Base-by-base conservation (phyloP, 2,797 vertebrate species). In the Enoplosus armatus region DNA sequence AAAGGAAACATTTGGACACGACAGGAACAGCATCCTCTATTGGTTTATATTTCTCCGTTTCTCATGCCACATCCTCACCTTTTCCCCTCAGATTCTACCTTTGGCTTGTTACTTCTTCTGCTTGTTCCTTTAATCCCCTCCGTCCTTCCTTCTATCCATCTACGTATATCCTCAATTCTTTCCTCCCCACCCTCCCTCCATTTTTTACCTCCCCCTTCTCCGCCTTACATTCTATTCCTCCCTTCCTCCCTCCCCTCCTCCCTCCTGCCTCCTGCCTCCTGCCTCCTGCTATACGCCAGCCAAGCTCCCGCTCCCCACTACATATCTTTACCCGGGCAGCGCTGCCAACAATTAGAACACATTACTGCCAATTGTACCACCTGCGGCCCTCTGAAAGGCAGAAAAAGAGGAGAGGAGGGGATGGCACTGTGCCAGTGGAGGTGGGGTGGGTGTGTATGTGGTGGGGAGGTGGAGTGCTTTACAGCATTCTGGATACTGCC, bases 361-460 rank as follows among this genome's bases (percentile, higher is more conserved):
- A 94, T 95, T 95, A 95, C 93, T 94, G 94, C 94, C 95, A 95
- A 94, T 94, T 93, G 93, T 87, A 92, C 93, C 94, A 95, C 95
- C 95, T 95, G 94, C 92, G 79, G 90, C 92, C 91, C 88, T 82
- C 92, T 89, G 90, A 92, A 93, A 93, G 79, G 86, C 89, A 91
- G 83, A 82, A 87, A 92, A 85, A 90, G 86, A 90, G 87, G 75
- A 87, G 77, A 77, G 74, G 80, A 87, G 84, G 85, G 61, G 66
- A 68, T 35, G 83, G 87, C 82, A 82, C 62, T 1, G 71, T 93
- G 93, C 92, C 91, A 94, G 45, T 80, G 61, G 76, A 89, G 85
- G 83, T 84, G 89, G 83, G 68, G 83, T 70, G 84, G 76, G 76
- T 78, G 84, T 88, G 88, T 87, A 80, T 88, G 89, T 85, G 90